A percentile compares a stretch with the other conserved stretches of the same genome.
Conservation (phyloP, 2,888 invertebrate genomes). For the Gastracanthus pulcherrimus region DNA sequence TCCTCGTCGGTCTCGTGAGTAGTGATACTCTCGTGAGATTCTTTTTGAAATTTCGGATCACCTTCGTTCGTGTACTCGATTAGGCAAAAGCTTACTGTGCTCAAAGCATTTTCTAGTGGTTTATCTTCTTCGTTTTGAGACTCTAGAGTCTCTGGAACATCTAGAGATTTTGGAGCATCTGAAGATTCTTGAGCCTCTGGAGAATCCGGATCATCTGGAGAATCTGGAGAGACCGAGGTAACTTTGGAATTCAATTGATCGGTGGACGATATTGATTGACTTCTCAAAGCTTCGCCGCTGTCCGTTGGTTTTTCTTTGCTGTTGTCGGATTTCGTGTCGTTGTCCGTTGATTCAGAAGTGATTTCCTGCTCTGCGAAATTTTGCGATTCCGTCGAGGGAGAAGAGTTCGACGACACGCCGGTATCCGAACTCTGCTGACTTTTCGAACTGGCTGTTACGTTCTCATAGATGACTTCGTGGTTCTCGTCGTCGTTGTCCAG, state of each 20-base stretch:
- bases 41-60: background rate
- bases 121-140: too few relatives aligned
- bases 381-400: slow-evolving; percentile 58
- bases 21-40: background rate
- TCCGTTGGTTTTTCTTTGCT: slow-evolving; percentile 63
- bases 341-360: slow-evolving; percentile 64
- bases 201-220: background rate
- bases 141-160: background rate
- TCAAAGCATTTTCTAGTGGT: background rate
- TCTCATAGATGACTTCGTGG: background rate
- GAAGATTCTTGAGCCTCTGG: background rate
- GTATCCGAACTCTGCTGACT: slow-evolving; percentile 26
- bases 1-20: background rate
- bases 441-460: slow-evolving; percentile 7
- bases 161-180: background rate
- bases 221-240: background rate
- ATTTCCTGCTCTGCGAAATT: slow-evolving; percentile 61
- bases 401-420: slow-evolving; percentile 35
- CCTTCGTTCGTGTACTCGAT: slow-evolving; percentile 32
- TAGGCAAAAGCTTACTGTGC: slow-evolving; percentile 38
- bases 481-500: slow-evolving; percentile 3
- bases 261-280: background rate
- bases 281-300: slow-evolving; percentile 9
- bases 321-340: slow-evolving; percentile 66
- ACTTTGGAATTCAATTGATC: background rate